Evolutionary conservation across 2,888 invertebrate genomes (phyloP).

Genomic region (Caenorhabditis angaria): DNA sequence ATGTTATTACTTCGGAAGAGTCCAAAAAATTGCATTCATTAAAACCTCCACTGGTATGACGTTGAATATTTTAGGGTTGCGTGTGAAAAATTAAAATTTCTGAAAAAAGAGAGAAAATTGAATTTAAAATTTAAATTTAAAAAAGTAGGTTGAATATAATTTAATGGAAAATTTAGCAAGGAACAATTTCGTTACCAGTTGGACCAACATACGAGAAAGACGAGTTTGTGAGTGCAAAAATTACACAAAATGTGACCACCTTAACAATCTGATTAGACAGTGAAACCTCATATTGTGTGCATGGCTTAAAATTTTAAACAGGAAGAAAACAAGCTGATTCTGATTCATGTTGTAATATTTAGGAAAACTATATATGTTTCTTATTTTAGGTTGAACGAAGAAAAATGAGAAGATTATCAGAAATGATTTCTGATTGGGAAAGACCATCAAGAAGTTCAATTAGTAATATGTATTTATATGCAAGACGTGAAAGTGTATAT

Average conservation of each 20-base stretch:
- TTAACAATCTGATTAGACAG: constrained; percentile 15
- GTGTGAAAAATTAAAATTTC: not conserved
- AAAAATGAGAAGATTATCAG: constrained; percentile 70
- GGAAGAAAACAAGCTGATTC: not conserved
- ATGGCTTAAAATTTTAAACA: constrained; percentile 40
- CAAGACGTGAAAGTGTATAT: constrained; percentile 69
- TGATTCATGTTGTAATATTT: not conserved
- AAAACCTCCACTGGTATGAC: constrained; percentile 55
- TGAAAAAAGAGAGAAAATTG: not conserved
- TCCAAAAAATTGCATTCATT: constrained; percentile 54
- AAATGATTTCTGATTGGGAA: constrained; percentile 71
- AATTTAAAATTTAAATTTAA: constrained; percentile 15
- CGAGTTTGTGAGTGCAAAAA: constrained; percentile 42
- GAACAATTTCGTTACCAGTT: constrained; percentile 40
- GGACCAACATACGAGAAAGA: constrained; percentile 43
- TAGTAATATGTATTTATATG: constrained; percentile 69
- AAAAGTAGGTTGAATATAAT: not conserved
- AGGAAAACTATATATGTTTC: not conserved
- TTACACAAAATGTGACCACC: not conserved
- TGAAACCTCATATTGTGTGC: constrained; percentile 34
- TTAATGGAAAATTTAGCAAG: constrained; percentile 33
- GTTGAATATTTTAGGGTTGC: not conserved
- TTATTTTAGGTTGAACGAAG: constrained; percentile 55
- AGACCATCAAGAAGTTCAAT: constrained; percentile 62
- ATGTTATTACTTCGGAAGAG: constrained; percentile 50